phyloP scores from a whole-genome alignment of 2,113 vertebrate species.

The Pangasianodon hypophthalmus region DNA sequence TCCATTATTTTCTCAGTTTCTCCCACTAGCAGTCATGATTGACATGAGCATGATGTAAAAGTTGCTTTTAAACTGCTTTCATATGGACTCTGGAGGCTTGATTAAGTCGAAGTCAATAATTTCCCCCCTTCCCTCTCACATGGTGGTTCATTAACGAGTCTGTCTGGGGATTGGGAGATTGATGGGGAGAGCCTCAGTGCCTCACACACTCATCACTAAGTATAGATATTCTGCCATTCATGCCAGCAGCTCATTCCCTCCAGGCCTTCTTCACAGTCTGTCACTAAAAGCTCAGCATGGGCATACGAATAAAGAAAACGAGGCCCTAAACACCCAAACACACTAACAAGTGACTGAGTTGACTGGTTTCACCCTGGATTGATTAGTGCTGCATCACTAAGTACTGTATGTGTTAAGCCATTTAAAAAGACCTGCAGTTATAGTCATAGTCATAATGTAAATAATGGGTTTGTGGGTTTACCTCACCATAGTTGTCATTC shows the following conservation, averaged over 20 bases:
- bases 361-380: background rate
- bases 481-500: background rate
- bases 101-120: constrained; percentile 4
- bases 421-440: background rate
- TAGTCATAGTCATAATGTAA: too few species aligned
- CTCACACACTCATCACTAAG: constrained; percentile 39
- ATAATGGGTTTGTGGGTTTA: background rate
- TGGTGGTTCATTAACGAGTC: constrained; percentile 17
- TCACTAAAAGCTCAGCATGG: constrained; percentile 14
- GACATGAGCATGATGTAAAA: background rate
- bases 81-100: background rate
- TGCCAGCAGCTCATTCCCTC: constrained; percentile 26
- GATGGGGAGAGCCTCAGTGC: constrained; percentile 23
- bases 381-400: constrained; percentile 10
- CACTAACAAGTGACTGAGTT: background rate
- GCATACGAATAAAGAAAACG: background rate
- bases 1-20: background rate
- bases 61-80: background rate
- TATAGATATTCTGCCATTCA: constrained; percentile 31
- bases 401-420: background rate
- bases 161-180: constrained; percentile 30
- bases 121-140: background rate
- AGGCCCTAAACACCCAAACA: background rate
- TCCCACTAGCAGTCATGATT: background rate
- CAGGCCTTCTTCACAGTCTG: constrained; percentile 21